phyloP scores from a whole-genome alignment of 2,113 vertebrate genomes.

The Tichodroma muraria region DNA sequence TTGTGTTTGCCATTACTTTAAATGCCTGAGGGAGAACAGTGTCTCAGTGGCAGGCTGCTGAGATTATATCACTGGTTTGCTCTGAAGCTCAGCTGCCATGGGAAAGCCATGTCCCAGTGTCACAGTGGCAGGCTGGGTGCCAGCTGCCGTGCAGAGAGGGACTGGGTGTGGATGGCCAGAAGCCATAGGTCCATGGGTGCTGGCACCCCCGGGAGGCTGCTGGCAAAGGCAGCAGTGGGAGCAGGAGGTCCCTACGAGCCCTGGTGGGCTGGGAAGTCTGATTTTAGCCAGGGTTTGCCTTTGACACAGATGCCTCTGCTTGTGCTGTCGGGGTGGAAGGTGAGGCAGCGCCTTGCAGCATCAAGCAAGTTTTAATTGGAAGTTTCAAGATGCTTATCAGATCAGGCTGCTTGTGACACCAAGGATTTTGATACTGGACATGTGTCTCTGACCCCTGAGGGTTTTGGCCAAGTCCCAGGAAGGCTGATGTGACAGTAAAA shows the following conservation, averaged over 20 bases:
- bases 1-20: not conserved
- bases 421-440: not conserved
- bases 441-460: not conserved
- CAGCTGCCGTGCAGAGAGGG: not conserved
- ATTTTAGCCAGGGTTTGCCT: not conserved
- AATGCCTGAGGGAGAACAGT: not conserved
- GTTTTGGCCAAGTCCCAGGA: not conserved
- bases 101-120: not conserved
- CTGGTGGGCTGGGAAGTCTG: not conserved
- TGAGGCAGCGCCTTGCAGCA: not conserved
- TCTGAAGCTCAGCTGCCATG: not conserved
- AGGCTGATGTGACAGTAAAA: not conserved
- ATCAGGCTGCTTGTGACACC: not conserved
- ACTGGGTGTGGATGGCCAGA: not conserved
- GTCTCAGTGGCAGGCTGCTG: not conserved
- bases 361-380: not conserved
- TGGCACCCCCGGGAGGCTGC: not conserved
- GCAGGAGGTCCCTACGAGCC: accelerated
- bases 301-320: not conserved
- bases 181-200: not conserved
- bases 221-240: not conserved
- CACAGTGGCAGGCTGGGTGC: not conserved
- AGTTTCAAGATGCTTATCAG: not conserved
- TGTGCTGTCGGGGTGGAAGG: not conserved
- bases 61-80: not conserved